Percentiles rank a stretch among this genome's conserved stretches.
phyloP scores from a whole-genome alignment of 35 echinoderm and acorn worm species.

The Lytechinus pictus region DNA sequence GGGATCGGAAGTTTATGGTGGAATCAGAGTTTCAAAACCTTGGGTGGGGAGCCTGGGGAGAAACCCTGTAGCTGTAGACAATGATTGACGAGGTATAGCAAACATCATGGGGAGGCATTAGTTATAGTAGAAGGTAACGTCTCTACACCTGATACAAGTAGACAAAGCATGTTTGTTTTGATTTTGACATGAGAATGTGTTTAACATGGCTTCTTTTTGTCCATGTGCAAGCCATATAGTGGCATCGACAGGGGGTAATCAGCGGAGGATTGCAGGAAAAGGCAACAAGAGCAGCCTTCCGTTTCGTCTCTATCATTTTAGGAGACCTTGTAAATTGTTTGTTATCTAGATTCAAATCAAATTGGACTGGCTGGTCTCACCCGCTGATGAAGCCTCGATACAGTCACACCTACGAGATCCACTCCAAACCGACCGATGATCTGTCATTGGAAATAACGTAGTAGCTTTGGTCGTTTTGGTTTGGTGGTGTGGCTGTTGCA shows the following conservation, averaged over 20 bases:
- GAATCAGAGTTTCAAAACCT: no score
- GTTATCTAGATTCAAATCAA: background rate
- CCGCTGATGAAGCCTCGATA: no score
- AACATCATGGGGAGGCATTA: no score
- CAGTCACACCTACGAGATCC: no score
- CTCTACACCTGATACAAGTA: background rate
- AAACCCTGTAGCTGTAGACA: background rate
- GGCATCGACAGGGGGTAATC: background rate
- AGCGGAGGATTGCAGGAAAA: background rate
- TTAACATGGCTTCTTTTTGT: conserved; percentile 19
- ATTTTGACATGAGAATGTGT: background rate
- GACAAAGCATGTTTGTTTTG: background rate
- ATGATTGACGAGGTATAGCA: background rate
- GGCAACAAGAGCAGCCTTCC: background rate
- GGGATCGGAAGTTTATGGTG: no score
- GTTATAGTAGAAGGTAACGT: background rate
- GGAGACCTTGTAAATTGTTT: conserved; percentile 2
- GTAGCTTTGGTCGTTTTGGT: background rate
- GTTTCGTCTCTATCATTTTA: background rate
- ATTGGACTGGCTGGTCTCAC: background rate
- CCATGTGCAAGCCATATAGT: background rate
- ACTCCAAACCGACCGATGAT: no score
- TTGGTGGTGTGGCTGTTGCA: background rate
- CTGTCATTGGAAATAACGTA: no score
- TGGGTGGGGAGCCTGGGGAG: no score